These are phyloP conservation scores for Podarcis siculus DNA, from an alignment of 2,797 vertebrate species.

Conservation along the genomic window DNA sequence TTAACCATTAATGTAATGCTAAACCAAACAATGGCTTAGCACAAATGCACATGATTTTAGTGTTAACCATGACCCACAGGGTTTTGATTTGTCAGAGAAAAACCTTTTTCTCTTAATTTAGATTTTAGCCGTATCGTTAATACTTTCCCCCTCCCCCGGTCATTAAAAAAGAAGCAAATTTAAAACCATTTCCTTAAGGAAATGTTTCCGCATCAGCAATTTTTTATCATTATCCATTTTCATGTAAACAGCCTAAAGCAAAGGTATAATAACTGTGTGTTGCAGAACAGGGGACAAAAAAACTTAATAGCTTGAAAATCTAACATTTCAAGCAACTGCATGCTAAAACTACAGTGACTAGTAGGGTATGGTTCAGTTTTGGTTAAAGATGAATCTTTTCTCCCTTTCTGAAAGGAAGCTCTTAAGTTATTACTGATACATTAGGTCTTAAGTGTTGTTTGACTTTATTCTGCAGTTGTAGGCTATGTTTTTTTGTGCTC, in stretches of 20 bases:
- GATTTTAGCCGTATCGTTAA: not conserved
- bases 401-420: not conserved
- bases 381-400: not conserved
- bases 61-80: not conserved
- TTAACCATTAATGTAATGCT: no score
- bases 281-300: slow-evolving; percentile 47
- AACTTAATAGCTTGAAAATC: slow-evolving; percentile 41
- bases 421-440: not conserved
- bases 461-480: not conserved
- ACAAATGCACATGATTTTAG: not conserved
- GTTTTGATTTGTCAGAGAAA: not conserved
- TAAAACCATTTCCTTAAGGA: slow-evolving; percentile 50
- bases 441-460: not conserved
- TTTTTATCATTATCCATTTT: slow-evolving; percentile 53
- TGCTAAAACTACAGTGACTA: slow-evolving; percentile 48
- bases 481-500: not conserved
- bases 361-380: slow-evolving; percentile 30
- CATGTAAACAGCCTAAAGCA: slow-evolving; percentile 53
- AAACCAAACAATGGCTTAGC: no score
- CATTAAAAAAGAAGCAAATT: slow-evolving; percentile 49
- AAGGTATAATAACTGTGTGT: slow-evolving; percentile 64
- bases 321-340: slow-evolving; percentile 46
- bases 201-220: slow-evolving; percentile 63
- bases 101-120: not conserved
- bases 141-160: not conserved